Conservation (phyloP, 2,113 vertebrate species). For the Chaetodon auriga region DNA sequence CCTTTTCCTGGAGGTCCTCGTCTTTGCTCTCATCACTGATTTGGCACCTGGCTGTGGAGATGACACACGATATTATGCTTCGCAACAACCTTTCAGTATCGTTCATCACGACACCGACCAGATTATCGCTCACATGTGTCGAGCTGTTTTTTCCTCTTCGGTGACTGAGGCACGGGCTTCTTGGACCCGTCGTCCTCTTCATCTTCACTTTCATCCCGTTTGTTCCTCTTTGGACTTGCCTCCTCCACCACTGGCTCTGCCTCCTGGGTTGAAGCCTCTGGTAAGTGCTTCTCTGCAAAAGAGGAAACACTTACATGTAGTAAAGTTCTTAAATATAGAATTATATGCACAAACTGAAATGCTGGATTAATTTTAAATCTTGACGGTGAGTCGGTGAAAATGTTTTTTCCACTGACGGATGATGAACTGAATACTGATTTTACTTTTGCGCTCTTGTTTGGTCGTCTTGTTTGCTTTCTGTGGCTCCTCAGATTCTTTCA, state of each 20-base stretch:
- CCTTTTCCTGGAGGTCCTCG: conserved; percentile 58
- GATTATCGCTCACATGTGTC: conserved; percentile 69
- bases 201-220: conserved; percentile 55
- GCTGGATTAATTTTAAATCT: not conserved
- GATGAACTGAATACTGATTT: not conserved
- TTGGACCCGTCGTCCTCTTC: conserved; percentile 59
- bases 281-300: conserved; percentile 66
- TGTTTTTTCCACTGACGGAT: no score
- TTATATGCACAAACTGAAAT: not conserved
- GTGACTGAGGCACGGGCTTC: conserved; percentile 43
- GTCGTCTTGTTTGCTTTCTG: conserved; percentile 66
- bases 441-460: conserved; percentile 75
- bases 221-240: conserved; percentile 50
- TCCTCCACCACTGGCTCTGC: conserved; percentile 54
- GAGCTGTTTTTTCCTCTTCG: conserved; percentile 74
- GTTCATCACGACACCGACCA: not conserved
- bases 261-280: conserved; percentile 54
- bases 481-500: conserved; percentile 56
- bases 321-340: not conserved
- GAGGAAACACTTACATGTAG: not conserved
- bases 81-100: fast-evolving
- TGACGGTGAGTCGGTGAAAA: not conserved
- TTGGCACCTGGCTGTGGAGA: conserved; percentile 76
- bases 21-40: conserved; percentile 82
- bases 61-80: not conserved